A percentile compares a stretch with the other conserved stretches of the same genome.
Evolutionary conservation across 2,113 vertebrate genomes (phyloP).

Genomic region (Psammodynastes pulverulentus): DNA sequence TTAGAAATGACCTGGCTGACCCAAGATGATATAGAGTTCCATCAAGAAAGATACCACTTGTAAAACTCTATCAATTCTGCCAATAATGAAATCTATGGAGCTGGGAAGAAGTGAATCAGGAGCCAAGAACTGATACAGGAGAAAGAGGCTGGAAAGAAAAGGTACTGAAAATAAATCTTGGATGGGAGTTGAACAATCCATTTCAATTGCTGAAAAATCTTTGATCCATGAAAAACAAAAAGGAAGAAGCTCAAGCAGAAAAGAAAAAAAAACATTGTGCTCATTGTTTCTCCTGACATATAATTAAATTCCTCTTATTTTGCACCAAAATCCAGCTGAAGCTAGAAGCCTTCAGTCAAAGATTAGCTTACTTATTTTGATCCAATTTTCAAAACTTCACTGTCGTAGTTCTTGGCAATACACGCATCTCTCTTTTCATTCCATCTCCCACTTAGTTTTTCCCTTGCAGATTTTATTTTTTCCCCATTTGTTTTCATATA

Average conservation of each 20-base stretch:
- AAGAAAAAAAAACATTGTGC: not conserved
- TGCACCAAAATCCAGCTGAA: not conserved
- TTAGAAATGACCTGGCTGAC: slow-evolving; percentile 18
- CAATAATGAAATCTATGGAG: not conserved
- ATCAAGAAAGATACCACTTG: slow-evolving; percentile 2
- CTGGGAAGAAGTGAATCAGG: not conserved
- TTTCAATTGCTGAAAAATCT: not conserved
- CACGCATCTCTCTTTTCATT: not conserved
- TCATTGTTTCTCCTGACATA: not conserved
- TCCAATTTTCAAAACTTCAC: not conserved
- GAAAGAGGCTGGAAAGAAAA: not conserved
- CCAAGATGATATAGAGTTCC: slow-evolving; percentile 6
- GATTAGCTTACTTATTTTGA: not conserved
- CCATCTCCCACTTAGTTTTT: not conserved
- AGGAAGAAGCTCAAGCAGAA: not conserved
- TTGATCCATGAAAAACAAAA: not conserved
- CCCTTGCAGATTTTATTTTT: not conserved
- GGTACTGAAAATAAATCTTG: not conserved
- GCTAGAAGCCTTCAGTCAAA: not conserved
- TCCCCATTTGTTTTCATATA: not conserved
- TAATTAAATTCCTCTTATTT: not conserved
- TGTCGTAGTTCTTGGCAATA: not conserved
- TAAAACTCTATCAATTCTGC: slow-evolving; percentile 3
- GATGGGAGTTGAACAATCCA: not conserved
- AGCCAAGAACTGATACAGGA: not conserved